Percentiles rank a stretch among this genome's conserved stretches.
These are phyloP conservation scores for Orthosia gothica DNA, from an alignment of 2,888 invertebrate genomes.

Conservation along the genomic window DNA sequence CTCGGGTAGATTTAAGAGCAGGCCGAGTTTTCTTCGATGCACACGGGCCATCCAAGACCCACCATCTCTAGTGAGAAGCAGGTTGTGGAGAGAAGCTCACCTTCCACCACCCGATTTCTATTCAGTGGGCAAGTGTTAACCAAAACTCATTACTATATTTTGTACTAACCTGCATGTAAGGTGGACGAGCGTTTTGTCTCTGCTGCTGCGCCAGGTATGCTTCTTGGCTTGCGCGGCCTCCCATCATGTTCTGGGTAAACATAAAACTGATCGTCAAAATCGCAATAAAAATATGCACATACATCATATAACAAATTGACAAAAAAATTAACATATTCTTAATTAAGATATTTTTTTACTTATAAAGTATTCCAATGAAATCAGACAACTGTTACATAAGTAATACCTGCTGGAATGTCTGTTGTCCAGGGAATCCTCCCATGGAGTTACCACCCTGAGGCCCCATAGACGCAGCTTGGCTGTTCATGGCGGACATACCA, in stretches of 20 bases:
- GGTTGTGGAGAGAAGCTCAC: too few relatives aligned
- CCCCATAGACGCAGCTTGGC: slow-evolving; percentile 89
- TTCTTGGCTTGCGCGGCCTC: slow-evolving; percentile 91
- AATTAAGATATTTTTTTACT: too few relatives aligned
- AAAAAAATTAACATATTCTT: too few relatives aligned
- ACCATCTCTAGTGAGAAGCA: too few relatives aligned
- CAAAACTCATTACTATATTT: neutral
- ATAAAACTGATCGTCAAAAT: neutral
- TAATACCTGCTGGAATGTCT: slow-evolving; percentile 89
- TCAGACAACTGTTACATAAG: neutral
- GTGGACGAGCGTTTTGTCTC: slow-evolving; percentile 92
- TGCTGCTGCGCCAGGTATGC: slow-evolving; percentile 92
- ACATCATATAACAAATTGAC: too few relatives aligned
- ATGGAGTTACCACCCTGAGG: slow-evolving; percentile 88
- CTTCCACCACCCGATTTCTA: too few relatives aligned
- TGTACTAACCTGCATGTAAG: slow-evolving; percentile 92
- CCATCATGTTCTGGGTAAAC: slow-evolving; percentile 91
- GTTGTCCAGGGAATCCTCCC: slow-evolving; percentile 91
- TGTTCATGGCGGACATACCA: slow-evolving; percentile 88
- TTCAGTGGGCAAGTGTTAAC: neutral
- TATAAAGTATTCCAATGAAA: neutral
- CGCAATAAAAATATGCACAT: neutral
- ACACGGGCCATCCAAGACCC: too few relatives aligned
- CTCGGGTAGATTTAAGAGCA: too few relatives aligned
- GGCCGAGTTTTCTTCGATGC: too few relatives aligned